Base-by-base conservation (phyloP, 2,113 vertebrate genomes). In the Phylloscopus whistleri region DNA sequence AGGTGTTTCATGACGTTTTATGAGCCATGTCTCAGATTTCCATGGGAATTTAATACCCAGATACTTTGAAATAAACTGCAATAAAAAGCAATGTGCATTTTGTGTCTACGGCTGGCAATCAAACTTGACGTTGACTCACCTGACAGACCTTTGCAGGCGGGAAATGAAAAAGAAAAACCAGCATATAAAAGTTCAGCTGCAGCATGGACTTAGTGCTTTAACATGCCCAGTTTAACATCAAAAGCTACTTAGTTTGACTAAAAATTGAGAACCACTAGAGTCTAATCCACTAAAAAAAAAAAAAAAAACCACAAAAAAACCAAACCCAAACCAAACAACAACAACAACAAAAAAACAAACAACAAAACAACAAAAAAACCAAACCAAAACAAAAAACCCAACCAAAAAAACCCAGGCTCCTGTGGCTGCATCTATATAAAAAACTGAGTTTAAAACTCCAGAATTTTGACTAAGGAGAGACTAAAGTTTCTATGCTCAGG, bases 1-100 rank as follows among this genome's bases (percentile, higher is more conserved):
- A 87, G 26, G 46, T 89, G 70, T 86, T 89, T 63, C 22, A 53
- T 58, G 51, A 55, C 23, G 30, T 92, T 96, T 90, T 94, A 92
- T 81, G 87, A 84, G 28, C 59, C 72, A 21, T 46, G 26, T 53
- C 89, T 92, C 46, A 77, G 53, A 77, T 59, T 88, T 92, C 68
- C 20, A 27, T 8, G 13, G 33, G 51, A 77, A 76, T 81, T 89
- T 73, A 86, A 77, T 33, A 75, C 33, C n/a, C 48, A 48, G 27
- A n/a, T 30, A 72, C 39, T 89, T 87, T 17, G 63, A 74, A 67
- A 10, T 39, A 41, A 88, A 44, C 56, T 56, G 30, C 5, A 2
- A 22, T 67, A 72, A 91, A 92, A 78, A 84, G 21, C 30, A 55
- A 51, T 4, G 60, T 28, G 52, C 27, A 48, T 78, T 35, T 84